Conservation (phyloP, 2,113 vertebrate species). For the Periophthalmodon schlosseri region DNA sequence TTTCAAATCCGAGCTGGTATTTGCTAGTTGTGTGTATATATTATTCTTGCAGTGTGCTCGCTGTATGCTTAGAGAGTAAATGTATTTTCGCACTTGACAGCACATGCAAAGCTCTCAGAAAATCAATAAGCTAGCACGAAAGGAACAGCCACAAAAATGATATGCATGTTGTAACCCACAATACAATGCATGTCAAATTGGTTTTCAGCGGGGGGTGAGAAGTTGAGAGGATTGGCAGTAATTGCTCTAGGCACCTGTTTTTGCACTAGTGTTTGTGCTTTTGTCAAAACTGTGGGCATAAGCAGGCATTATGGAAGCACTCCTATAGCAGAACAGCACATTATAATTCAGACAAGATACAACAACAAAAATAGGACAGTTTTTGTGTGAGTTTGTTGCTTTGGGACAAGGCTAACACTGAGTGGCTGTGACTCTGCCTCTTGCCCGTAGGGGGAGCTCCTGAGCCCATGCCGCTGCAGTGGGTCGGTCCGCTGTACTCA, state of each 20-base stretch:
- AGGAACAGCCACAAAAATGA: conserved; percentile 12
- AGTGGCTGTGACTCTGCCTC: conserved; percentile 13
- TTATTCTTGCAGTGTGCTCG: conserved; percentile 18
- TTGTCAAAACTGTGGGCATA: neutral
- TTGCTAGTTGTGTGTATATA: conserved; percentile 24
- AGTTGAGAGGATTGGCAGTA: conserved; percentile 14
- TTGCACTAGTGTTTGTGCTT: neutral
- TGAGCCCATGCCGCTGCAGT: conserved; percentile 95
- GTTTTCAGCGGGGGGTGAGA: conserved; percentile 16
- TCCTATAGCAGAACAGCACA: neutral
- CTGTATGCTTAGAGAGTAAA: neutral
- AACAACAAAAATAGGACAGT: neutral
- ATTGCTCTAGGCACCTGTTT: conserved; percentile 10
- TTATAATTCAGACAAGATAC: neutral
- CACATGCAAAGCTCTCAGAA: conserved; percentile 26
- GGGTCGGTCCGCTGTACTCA: conserved; percentile 97
- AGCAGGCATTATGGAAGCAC: neutral
- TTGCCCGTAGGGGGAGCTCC: conserved; percentile 88
- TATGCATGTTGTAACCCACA: conserved; percentile 20
- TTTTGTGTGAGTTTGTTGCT: neutral
- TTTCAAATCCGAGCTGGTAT: conserved; percentile 47
- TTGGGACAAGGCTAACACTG: neutral
- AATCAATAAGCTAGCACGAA: conserved; percentile 33
- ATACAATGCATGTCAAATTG: conserved; percentile 15
- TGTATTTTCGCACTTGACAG: conserved; percentile 2